Base-by-base conservation (phyloP, 2,113 vertebrate genomes). In the Bostrychus sinensis region DNA sequence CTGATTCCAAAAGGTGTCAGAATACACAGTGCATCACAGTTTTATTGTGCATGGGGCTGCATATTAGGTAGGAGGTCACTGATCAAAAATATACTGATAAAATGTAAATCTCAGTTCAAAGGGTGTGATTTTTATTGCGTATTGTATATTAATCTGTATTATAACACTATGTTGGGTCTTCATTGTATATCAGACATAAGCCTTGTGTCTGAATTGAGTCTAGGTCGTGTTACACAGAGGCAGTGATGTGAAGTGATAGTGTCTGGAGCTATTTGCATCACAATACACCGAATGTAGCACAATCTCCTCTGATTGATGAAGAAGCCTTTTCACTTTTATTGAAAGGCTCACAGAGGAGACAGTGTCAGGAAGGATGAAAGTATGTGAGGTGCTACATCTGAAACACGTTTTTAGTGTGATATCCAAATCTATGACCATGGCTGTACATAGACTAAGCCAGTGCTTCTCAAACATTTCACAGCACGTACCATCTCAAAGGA, bases 341-440 rank as follows among this genome's bases (percentile, higher is more conserved):
- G 70, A 75, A 64, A 37, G 43, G 42, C 56, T 72, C 67, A 51
- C 28, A 55, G 66, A 28, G 22, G 50, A 62, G 42, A 51, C 48
- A 65, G 60, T 62, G 55, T 72, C 30, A 43, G 46, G 62, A 28
- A 43, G 66, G 54, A 82, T 66, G 76, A 69, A 77, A 66, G 68
- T 43, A 22, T 62, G 36, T 62, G 42, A 41, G 56, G 54, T 20
- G 58, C 30, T 55, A 22, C 34, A 25, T 63, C 56, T 10, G 12
- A 75, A 70, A 50, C 72, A 70, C 12, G 63, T 56, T 48, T 48
- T 48, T 48, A 48, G 45, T 12, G 20, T 23, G 9, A 48, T 25
- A 48, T 22, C 11, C 45, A 25, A 7, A 23, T 20, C 22, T 25
- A 48, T 25, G 12, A 48, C 23, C 25, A 48, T 25, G 20, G 11